phyloP scores from a whole-genome alignment of 92 coral and sea anemone genomes.

The Porites divaricata region DNA sequence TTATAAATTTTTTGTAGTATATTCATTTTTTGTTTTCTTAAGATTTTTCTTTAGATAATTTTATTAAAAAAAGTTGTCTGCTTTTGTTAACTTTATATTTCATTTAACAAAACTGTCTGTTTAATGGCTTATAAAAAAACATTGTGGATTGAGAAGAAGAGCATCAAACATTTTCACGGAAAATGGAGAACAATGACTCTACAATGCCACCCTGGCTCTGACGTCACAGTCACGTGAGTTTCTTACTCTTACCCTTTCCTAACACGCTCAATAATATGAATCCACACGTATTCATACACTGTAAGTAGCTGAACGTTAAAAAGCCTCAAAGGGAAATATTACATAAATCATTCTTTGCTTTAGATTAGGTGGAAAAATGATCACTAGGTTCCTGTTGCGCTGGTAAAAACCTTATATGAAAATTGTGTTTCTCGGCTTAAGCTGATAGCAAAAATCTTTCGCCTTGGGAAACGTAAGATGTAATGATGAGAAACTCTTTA shows the following conservation, averaged over 20 bases:
- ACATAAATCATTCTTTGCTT: neutral
- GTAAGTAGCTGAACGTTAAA: neutral
- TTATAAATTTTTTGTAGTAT: neutral
- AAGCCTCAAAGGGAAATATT: neutral
- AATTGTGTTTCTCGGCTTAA: neutral
- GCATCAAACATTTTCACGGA: neutral
- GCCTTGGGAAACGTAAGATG: no score
- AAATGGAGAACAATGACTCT: neutral
- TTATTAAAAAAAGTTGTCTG: no score
- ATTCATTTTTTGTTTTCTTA: neutral
- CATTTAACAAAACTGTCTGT: no score
- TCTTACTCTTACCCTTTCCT: neutral
- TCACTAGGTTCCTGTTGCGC: neutral
- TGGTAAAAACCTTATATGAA: neutral
- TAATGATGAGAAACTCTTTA: no score
- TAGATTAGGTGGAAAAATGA: no score
- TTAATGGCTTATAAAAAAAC: neutral
- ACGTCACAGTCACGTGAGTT: slow-evolving; percentile 30
- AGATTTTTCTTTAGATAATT: neutral
- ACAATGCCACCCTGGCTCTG: slow-evolving; percentile 51
- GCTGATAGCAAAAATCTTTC: no score
- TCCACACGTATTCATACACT: neutral
- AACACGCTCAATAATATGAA: neutral
- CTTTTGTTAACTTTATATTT: no score
- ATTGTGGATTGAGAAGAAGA: neutral